A percentile compares a stretch with the other conserved stretches of the same genome.
These are phyloP conservation scores for Saccopteryx leptura DNA, from an alignment of 2,113 vertebrate genomes.

Conservation along the genomic window DNA sequence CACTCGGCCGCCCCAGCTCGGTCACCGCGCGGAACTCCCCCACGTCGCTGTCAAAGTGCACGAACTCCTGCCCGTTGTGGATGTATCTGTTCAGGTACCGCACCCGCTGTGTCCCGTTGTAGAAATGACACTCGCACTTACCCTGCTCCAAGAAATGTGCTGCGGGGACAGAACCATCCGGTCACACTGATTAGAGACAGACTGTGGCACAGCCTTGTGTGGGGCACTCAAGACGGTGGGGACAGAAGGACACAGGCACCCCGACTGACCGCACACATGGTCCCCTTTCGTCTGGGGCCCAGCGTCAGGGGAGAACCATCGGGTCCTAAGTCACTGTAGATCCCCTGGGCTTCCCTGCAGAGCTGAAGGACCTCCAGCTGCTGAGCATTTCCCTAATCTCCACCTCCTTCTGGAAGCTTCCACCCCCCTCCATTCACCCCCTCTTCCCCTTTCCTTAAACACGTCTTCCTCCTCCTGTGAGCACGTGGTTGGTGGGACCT, in stretches of 20 bases:
- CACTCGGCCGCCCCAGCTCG: fast-evolving
- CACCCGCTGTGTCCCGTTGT: not conserved
- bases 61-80: fast-evolving
- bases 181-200: fast-evolving
- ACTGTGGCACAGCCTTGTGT: fast-evolving
- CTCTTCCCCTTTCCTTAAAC: not conserved
- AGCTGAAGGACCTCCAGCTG: too few species aligned
- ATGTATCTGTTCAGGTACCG: fast-evolving
- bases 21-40: not conserved
- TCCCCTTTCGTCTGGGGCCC: fast-evolving
- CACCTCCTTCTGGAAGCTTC: not conserved
- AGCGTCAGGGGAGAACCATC: fast-evolving
- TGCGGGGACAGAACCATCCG: fast-evolving
- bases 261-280: fast-evolving
- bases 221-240: not conserved
- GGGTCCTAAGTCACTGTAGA: fast-evolving
- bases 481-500: too few species aligned
- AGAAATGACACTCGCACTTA: fast-evolving
- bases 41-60: slow-evolving; percentile 37
- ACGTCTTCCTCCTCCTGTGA: not conserved
- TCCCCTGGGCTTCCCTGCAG: fast-evolving
- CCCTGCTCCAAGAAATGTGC: fast-evolving
- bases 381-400: fast-evolving
- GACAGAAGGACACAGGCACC: fast-evolving
- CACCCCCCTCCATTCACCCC: fast-evolving